phyloP scores from a whole-genome alignment of 2,888 invertebrate genomes.

The Cryptus viduatorius region DNA sequence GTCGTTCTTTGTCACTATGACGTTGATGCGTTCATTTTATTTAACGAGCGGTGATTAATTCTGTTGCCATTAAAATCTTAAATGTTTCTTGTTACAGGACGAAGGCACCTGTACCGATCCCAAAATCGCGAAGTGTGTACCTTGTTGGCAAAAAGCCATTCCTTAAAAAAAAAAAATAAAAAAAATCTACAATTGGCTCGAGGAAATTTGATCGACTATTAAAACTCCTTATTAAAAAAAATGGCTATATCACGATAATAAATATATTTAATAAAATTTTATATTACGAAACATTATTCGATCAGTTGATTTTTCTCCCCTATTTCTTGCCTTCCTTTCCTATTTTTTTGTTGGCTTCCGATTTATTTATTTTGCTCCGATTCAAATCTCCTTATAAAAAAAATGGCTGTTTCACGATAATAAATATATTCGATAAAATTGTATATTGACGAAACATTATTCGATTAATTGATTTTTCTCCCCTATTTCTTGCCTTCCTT shows the following conservation, averaged over 20 bases:
- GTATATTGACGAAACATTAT: too few species aligned
- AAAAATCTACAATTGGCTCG: neutral
- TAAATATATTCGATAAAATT: too few species aligned
- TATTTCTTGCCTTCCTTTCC: too few species aligned
- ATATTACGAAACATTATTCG: too few species aligned
- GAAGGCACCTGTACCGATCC: constrained; percentile 65
- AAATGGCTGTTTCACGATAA: too few species aligned
- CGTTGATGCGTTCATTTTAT: neutral
- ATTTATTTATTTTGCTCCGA: too few species aligned
- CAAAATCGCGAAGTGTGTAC: constrained; percentile 64
- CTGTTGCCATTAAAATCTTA: neutral
- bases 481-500: too few species aligned
- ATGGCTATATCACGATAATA: neutral
- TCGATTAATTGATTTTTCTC: too few species aligned
- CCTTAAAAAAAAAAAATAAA: constrained; percentile 21
- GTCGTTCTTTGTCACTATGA: constrained; percentile 41
- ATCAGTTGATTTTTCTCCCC: too few species aligned
- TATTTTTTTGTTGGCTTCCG: too few species aligned
- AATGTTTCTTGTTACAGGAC: constrained; percentile 65
- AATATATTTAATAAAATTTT: neutral
- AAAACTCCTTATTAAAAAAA: neutral
- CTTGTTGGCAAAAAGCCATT: constrained; percentile 67
- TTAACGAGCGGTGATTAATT: neutral
- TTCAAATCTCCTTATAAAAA: too few species aligned
- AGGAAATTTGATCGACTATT: neutral